A percentile compares a stretch with the other conserved stretches of the same genome.
Evolutionary conservation across 2,113 vertebrate genomes (phyloP).

Genomic region (Paedocypris sp.): DNA sequence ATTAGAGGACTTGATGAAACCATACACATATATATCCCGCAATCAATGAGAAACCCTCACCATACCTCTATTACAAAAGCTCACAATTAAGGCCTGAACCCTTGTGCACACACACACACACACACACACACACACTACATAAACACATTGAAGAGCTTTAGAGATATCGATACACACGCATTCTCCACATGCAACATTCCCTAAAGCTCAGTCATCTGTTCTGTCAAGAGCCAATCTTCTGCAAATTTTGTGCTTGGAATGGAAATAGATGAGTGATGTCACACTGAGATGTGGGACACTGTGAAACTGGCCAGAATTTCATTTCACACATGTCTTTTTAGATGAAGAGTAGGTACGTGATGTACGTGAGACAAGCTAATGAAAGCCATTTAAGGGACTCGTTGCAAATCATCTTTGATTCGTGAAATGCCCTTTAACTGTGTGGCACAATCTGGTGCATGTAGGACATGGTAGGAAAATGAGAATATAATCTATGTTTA

Average conservation of each 20-base stretch:
- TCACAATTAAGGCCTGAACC: too few species aligned
- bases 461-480: neutral
- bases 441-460: neutral
- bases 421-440: neutral
- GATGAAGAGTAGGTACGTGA: neutral
- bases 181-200: neutral
- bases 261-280: neutral
- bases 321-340: neutral
- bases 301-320: neutral
- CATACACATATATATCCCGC: too few species aligned
- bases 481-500: conserved; percentile 5
- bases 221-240: neutral
- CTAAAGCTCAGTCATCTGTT: neutral
- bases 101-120: neutral
- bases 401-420: conserved; percentile 2
- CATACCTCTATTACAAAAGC: too few species aligned
- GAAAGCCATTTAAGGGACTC: neutral
- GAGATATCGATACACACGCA: too few species aligned
- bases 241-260: conserved; percentile 10
- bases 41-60: too few species aligned
- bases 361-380: neutral
- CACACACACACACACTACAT: neutral
- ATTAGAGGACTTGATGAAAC: too few species aligned
- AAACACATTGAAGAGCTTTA: neutral
- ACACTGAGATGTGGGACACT: neutral